Conservation (phyloP, 2,797 vertebrate species). For the Chrosomus eos region DNA sequence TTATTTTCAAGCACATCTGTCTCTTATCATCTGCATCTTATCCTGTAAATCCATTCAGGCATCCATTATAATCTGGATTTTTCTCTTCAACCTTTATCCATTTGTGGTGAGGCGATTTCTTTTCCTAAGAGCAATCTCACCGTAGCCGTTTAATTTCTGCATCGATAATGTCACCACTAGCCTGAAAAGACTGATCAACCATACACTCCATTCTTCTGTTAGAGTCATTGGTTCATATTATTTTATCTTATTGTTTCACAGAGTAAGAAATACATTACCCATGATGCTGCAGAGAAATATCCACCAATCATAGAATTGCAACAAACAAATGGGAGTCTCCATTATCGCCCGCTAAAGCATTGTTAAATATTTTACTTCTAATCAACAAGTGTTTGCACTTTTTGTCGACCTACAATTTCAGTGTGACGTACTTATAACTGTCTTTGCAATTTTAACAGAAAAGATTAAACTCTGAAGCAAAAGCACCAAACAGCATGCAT, state of each 20-base stretch:
- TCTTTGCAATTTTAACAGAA: neutral
- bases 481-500: neutral
- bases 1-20: slow-evolving; percentile 47
- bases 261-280: neutral
- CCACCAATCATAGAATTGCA: neutral
- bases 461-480: neutral
- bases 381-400: neutral
- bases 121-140: neutral
- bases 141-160: neutral
- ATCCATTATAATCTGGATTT: slow-evolving; percentile 60
- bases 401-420: neutral
- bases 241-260: neutral
- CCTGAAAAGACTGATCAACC: neutral
- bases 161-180: neutral
- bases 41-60: slow-evolving; percentile 65
- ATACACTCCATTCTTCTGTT: neutral
- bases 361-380: neutral
- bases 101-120: slow-evolving; percentile 54
- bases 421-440: neutral
- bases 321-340: neutral
- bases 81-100: slow-evolving; percentile 73
- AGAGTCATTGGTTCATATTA: neutral
- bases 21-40: slow-evolving; percentile 66
- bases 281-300: slow-evolving; percentile 6
- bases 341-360: neutral